phyloP scores from a whole-genome alignment of 2,888 invertebrate species.

The Bombylius major region DNA sequence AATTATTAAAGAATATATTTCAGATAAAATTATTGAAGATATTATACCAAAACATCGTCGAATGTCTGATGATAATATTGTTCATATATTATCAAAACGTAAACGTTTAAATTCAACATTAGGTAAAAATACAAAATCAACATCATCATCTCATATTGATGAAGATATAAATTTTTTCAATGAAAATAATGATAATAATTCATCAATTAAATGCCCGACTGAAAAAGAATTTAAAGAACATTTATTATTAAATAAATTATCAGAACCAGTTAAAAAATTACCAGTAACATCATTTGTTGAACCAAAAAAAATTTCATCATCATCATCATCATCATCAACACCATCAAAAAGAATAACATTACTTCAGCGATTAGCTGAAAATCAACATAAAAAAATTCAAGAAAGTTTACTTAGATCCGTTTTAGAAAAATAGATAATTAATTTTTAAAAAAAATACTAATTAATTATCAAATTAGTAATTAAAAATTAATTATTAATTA shows the following conservation, averaged over 20 bases:
- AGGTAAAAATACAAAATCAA: not conserved
- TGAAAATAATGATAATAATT: not conserved
- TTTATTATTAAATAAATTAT: slow-evolving; percentile 15
- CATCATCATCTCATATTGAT: not conserved
- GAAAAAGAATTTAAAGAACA: slow-evolving; percentile 19
- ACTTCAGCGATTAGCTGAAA: slow-evolving; percentile 20
- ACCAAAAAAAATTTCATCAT: not conserved
- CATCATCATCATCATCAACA: slow-evolving; percentile 13
- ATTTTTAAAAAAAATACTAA: not conserved
- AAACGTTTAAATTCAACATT: not conserved
- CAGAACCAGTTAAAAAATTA: slow-evolving; percentile 17
- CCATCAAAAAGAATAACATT: slow-evolving; percentile 17
- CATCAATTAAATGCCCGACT: slow-evolving; percentile 13
- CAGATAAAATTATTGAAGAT: not conserved
- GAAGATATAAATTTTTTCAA: not conserved
- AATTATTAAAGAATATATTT: not conserved
- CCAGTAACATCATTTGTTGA: slow-evolving; percentile 1
- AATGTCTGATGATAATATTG: slow-evolving; percentile 1
- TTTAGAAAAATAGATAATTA: slow-evolving; percentile 16
- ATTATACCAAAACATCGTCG: not conserved
- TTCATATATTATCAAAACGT: not conserved
- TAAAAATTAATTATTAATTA: too few relatives aligned
- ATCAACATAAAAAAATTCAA: slow-evolving; percentile 18
- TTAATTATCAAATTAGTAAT: too few relatives aligned
- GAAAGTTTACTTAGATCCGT: slow-evolving; percentile 17